These are phyloP conservation scores for Dallia pectoralis DNA, from an alignment of 2,797 vertebrate species.

Conservation along the genomic window DNA sequence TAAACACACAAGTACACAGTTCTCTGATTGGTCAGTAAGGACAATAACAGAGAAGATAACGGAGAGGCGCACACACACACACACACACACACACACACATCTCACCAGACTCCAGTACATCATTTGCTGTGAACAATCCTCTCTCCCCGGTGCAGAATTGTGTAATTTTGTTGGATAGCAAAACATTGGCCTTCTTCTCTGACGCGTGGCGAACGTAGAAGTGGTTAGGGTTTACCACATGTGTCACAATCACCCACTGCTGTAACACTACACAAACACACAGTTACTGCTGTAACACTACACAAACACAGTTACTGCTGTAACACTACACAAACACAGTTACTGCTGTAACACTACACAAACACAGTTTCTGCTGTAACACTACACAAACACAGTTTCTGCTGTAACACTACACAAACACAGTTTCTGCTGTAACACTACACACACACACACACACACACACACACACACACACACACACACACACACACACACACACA, in stretches of 20 bases:
- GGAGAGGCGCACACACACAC: slow-evolving; percentile 4
- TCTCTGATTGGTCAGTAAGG: neutral
- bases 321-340: no score
- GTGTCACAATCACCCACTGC: slow-evolving; percentile 65
- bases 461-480: no score
- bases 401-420: neutral
- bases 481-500: no score
- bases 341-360: no score
- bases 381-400: no score
- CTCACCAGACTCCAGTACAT: slow-evolving; percentile 52
- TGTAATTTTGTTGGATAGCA: slow-evolving; percentile 59
- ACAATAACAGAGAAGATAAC: no score
- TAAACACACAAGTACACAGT: neutral
- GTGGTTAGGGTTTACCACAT: slow-evolving; percentile 72
- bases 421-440: slow-evolving; percentile 26
- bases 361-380: no score
- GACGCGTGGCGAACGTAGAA: slow-evolving; percentile 68
- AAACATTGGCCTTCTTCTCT: slow-evolving; percentile 43
- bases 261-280: slow-evolving; percentile 11
- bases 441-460: no score
- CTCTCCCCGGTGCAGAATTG: slow-evolving; percentile 42
- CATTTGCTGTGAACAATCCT: slow-evolving; percentile 44
- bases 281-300: no score
- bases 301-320: no score
- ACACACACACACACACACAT: slow-evolving; percentile 7